These are phyloP conservation scores for Abramis brama DNA, from an alignment of 2,113 vertebrate species.

Conservation along the genomic window DNA sequence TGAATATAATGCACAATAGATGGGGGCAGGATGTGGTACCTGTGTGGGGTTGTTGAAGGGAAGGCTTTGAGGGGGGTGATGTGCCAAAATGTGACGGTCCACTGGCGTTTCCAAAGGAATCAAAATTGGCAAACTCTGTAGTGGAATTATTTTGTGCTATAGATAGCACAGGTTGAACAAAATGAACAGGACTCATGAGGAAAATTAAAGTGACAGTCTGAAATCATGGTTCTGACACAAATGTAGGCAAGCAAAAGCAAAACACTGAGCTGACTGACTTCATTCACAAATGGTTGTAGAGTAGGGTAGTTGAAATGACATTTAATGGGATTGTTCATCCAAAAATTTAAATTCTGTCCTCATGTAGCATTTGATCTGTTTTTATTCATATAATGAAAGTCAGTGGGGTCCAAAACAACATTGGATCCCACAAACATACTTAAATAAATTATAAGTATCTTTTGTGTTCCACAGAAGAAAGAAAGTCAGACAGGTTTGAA, in stretches of 20 bases:
- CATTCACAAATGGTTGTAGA: neutral
- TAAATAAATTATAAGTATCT: neutral
- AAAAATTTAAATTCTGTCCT: neutral
- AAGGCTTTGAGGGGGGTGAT: slow-evolving; percentile 90
- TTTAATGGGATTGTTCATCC: neutral
- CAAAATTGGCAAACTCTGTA: slow-evolving; percentile 99
- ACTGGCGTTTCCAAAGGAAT: slow-evolving; percentile 95
- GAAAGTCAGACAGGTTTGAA: neutral
- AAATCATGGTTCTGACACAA: neutral
- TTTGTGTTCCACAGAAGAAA: neutral
- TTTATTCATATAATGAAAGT: neutral
- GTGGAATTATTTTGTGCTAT: slow-evolving; percentile 91
- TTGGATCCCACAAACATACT: neutral
- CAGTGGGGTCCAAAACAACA: neutral
- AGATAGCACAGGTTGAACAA: slow-evolving; percentile 80
- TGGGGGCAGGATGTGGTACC: slow-evolving; percentile 65
- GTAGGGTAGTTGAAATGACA: neutral
- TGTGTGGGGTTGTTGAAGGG: slow-evolving; percentile 83
- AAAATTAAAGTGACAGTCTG: neutral
- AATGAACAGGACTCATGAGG: slow-evolving; percentile 61
- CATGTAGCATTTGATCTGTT: neutral
- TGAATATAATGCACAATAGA: slow-evolving; percentile 12
- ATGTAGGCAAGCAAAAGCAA: neutral
- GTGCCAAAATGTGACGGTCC: slow-evolving; percentile 85
- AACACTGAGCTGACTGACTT: neutral